Base-by-base conservation (phyloP, 1,140 invertebrate genomes). In the Drosophila mauritiana region DNA sequence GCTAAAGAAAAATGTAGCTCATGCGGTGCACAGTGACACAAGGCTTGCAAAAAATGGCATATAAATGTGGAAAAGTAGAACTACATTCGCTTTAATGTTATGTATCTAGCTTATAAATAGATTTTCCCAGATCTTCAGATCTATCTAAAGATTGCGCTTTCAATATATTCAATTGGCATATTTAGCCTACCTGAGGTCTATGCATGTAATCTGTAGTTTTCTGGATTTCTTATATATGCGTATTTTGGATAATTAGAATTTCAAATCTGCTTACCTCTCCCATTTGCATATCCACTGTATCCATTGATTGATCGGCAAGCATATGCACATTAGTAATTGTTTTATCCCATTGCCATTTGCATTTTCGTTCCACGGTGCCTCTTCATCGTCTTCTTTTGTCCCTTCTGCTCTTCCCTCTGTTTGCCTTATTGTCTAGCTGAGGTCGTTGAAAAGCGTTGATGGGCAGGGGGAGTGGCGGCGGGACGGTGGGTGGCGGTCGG, bases 351-450 rank as follows among this genome's bases (percentile, higher is more conserved):
- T 59, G 31, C 13, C 5, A 62, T 58, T 62, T 58, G 53, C 59
- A 64, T 65, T 39, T 55, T 25, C 36, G 13, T 39, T 42, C 27
- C 59, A 65, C 43, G 34, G 62, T 59, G 20, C 42, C 45, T 17
- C n/a, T 34, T 11, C 25, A 6, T 43, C 56, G 15, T 64, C 62
- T 45, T 27, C 57, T 36, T 46, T 31, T 20, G 36, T 10, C 20
- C 22, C 59, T n/a, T 17, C 59, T 65, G 22, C 62, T 65, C 43
- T 25, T 48, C 40, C 40, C 43, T 36, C 31, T 13, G 31, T 34
- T 64, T 64, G 42, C 58, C 42, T 40, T 49, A 67, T 65, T 67
- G 63, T 67, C 59, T 65, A 67, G 59, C 49, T 69, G 67, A 69
- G 67, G 67, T 69, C 56, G 57, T 40, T 22, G 51, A 17, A 43